Conservation (phyloP, 2,888 invertebrate genomes). For the Tubulanus polymorphus region DNA sequence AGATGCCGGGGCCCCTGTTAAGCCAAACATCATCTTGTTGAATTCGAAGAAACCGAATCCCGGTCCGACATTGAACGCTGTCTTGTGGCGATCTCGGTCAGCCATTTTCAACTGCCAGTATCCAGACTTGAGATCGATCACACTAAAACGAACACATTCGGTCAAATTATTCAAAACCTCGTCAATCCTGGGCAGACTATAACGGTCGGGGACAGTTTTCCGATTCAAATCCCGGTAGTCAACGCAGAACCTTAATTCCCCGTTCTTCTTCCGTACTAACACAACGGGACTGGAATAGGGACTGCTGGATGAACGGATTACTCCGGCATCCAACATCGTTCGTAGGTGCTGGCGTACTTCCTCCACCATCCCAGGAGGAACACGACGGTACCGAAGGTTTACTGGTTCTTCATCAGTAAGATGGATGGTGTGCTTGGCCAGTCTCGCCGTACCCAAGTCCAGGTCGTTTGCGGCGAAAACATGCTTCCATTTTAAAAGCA, state of each 20-base stretch:
- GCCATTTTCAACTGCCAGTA: background rate
- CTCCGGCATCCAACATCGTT: background rate
- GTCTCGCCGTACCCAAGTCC: too few relatives aligned
- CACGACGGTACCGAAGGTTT: background rate
- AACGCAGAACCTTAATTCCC: background rate
- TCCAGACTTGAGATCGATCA: background rate
- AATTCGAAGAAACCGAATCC: background rate
- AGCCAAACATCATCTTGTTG: slow-evolving; percentile 2
- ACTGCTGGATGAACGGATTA: background rate
- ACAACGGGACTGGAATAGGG: background rate
- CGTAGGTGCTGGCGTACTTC: background rate
- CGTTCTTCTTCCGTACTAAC: background rate
- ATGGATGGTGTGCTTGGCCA: too few relatives aligned
- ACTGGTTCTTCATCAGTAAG: too few relatives aligned
- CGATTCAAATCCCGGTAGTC: too few relatives aligned
- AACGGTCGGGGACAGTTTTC: too few relatives aligned
- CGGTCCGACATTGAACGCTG: background rate
- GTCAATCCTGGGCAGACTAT: background rate
- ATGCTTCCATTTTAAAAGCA: too few relatives aligned
- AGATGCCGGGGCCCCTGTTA: slow-evolving; percentile 2
- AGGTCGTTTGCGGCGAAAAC: too few relatives aligned
- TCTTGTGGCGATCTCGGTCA: background rate
- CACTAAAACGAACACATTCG: background rate
- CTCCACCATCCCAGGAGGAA: background rate
- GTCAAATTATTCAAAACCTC: background rate